Conservation (phyloP, 2,113 vertebrate genomes). For the Synchiropus splendidus region DNA sequence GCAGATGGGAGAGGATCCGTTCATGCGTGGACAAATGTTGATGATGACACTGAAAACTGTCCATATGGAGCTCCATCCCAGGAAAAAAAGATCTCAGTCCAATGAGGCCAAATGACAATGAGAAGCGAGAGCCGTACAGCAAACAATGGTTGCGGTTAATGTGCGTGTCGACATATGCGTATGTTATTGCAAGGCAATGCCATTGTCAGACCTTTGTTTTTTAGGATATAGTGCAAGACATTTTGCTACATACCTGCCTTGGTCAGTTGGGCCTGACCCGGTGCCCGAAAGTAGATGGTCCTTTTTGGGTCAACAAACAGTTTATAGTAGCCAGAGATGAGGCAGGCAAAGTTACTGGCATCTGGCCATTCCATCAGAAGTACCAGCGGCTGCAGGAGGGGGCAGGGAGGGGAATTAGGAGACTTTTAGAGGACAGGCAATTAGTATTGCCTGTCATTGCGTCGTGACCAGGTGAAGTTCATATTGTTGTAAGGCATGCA, state of each 20-base stretch:
- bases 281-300: conserved; percentile 80
- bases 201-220: conserved; percentile 21
- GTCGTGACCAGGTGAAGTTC: conserved; percentile 9
- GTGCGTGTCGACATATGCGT: conserved; percentile 6
- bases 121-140: conserved; percentile 31
- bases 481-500: background rate
- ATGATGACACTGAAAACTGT: conserved; percentile 34
- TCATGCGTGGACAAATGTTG: conserved; percentile 45
- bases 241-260: conserved; percentile 89
- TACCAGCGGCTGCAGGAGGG: conserved; percentile 77
- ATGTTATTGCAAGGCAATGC: conserved; percentile 17
- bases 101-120: conserved; percentile 49
- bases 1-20: conserved; percentile 45
- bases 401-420: conserved; percentile 30
- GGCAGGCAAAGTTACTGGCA: conserved; percentile 92
- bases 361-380: conserved; percentile 98
- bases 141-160: conserved; percentile 51
- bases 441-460: conserved; percentile 32
- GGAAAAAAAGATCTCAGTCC: conserved; percentile 31
- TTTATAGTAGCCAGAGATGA: conserved; percentile 95
- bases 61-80: conserved; percentile 27
- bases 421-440: conserved; percentile 36
- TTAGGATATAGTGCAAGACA: conserved; percentile 14
- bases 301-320: conserved; percentile 93
- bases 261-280: conserved; percentile 85